A percentile compares a stretch with the other conserved stretches of the same genome.
Evolutionary conservation across 2,113 vertebrate species (phyloP).

Genomic region (Anolis carolinensis): DNA sequence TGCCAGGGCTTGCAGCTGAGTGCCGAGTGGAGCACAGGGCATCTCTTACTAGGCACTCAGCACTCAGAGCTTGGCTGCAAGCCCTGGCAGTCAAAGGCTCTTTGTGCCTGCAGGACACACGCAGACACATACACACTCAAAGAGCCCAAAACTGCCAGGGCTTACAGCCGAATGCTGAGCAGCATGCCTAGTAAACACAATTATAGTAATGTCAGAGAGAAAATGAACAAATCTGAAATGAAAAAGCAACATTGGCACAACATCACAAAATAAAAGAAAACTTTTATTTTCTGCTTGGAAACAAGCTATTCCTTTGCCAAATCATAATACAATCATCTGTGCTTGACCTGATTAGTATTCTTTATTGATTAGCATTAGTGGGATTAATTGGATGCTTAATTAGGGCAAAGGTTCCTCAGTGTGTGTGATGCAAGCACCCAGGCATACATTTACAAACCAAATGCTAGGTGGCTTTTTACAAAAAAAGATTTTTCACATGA

Average conservation of each 20-base stretch:
- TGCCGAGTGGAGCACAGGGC: too few relatives aligned
- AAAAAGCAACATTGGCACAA: not conserved
- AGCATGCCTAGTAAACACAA: too few relatives aligned
- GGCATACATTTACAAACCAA: not conserved
- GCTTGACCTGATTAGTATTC: conserved; percentile 1
- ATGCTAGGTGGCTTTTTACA: not conserved
- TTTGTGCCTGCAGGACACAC: too few relatives aligned
- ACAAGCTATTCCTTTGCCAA: not conserved
- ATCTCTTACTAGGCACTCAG: too few relatives aligned
- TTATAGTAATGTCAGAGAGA: not conserved
- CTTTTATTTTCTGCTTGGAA: not conserved
- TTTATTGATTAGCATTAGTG: not conserved
- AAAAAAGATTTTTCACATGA: not conserved
- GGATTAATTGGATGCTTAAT: conserved; percentile 3
- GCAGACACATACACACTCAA: too few relatives aligned
- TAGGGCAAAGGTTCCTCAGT: not conserved
- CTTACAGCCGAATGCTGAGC: too few relatives aligned
- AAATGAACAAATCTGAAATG: not conserved
- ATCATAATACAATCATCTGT: not conserved
- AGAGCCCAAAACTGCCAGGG: too few relatives aligned
- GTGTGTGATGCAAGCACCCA: not conserved
- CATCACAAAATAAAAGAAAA: not conserved
- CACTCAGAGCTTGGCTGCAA: too few relatives aligned
- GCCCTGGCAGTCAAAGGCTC: too few relatives aligned
- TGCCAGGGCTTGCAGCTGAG: too few relatives aligned